phyloP scores from a whole-genome alignment of 2,888 invertebrate genomes.

The Steinernema hermaphroditum region DNA sequence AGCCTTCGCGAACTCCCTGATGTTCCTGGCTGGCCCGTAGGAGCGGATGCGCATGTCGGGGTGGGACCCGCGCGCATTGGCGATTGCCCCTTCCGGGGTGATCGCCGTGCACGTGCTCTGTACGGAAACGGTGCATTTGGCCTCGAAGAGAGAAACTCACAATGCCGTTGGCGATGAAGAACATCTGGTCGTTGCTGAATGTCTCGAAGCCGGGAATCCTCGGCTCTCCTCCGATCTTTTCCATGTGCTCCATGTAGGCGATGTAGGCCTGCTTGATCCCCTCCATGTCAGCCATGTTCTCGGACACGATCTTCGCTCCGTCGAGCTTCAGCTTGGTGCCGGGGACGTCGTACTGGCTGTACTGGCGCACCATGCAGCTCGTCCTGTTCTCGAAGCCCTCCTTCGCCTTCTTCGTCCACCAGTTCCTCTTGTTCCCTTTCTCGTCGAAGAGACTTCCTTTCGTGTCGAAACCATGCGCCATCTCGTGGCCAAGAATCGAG shows the following conservation, averaged over 20 bases:
- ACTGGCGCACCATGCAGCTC: constrained; percentile 86
- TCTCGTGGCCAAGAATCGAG: constrained; percentile 30
- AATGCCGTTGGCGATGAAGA: constrained; percentile 64
- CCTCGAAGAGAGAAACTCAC: constrained; percentile 40
- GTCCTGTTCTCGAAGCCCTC: constrained; percentile 83
- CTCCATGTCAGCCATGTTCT: constrained; percentile 66
- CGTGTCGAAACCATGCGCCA: constrained; percentile 53
- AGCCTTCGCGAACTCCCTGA: no score
- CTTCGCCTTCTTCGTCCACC: constrained; percentile 95
- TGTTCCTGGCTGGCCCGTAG: no score
- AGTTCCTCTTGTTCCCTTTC: constrained; percentile 88
- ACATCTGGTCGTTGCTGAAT: constrained; percentile 59
- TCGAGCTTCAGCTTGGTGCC: constrained; percentile 51
- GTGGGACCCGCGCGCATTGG: no score
- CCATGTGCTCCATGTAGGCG: constrained; percentile 52
- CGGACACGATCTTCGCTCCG: constrained; percentile 60
- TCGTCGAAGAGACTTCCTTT: constrained; percentile 79
- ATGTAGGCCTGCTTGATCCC: constrained; percentile 60
- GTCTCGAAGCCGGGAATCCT: constrained; percentile 53
- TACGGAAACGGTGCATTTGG: no score
- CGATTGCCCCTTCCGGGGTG: no score
- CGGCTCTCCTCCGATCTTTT: constrained; percentile 43
- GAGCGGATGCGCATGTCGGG: no score
- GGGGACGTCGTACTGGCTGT: constrained; percentile 75
- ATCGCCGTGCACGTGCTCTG: no score